phyloP scores from a whole-genome alignment of 1,140 invertebrate species.

The Halesus radiatus region DNA sequence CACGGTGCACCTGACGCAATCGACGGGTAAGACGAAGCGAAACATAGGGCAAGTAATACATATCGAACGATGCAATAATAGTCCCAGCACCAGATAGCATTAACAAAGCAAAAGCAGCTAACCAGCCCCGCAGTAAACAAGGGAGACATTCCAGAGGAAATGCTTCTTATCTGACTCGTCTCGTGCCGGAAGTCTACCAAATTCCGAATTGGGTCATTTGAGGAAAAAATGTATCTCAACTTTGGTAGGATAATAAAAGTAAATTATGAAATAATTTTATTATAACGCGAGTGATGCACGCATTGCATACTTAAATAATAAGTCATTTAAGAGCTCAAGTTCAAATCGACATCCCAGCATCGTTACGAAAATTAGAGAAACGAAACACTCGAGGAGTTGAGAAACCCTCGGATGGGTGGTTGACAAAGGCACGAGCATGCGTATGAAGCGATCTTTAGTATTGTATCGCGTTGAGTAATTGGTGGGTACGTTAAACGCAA shows the following conservation, averaged over 20 bases:
- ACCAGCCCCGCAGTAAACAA: neutral
- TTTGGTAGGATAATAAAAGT: no score
- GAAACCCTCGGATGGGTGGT: constrained; percentile 44
- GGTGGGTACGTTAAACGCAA: constrained; percentile 21
- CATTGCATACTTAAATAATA: neutral
- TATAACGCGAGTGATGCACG: neutral
- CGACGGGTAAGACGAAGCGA: constrained; percentile 30
- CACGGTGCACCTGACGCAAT: constrained; percentile 43
- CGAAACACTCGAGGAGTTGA: constrained; percentile 41
- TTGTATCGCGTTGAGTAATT: constrained; percentile 50
- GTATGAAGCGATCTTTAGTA: constrained; percentile 45
- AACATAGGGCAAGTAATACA: constrained; percentile 19
- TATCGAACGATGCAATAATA: constrained; percentile 9
- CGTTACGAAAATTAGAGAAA: constrained; percentile 35
- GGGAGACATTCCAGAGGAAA: constrained; percentile 10
- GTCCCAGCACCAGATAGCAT: neutral
- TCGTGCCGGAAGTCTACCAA: no score
- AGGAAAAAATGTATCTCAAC: no score
- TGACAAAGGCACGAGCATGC: constrained; percentile 42
- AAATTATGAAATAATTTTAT: no score
- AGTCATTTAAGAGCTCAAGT: constrained; percentile 31
- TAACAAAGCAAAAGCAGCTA: no score
- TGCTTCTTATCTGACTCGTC: neutral
- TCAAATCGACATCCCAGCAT: constrained; percentile 30
- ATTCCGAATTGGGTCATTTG: no score